phyloP scores from a whole-genome alignment of 2,113 vertebrate species.

The Numida meleagris region DNA sequence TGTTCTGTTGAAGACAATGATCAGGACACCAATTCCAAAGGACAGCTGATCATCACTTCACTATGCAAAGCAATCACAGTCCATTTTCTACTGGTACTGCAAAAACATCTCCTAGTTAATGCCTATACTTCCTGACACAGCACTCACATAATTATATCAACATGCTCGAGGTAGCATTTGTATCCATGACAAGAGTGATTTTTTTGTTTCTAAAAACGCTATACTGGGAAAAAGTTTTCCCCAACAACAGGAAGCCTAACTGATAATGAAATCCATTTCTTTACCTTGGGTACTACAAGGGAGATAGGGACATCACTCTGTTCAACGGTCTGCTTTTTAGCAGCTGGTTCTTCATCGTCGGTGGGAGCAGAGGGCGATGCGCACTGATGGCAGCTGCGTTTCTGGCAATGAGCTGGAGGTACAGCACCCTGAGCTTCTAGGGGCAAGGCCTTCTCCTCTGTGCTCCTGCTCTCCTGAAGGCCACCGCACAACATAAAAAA shows the following conservation, averaged over 20 bases:
- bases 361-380: background rate
- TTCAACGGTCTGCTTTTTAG: conserved; percentile 66
- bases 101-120: background rate
- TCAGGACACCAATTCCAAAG: background rate
- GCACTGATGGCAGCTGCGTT: conserved; percentile 48
- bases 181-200: background rate
- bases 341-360: conserved; percentile 59
- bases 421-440: background rate
- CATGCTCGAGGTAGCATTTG: background rate
- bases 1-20: background rate
- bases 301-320: conserved; percentile 66
- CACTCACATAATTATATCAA: background rate
- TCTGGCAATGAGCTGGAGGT: conserved; percentile 22
- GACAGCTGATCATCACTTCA: background rate
- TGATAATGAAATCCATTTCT: background rate
- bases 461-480: conserved; percentile 26
- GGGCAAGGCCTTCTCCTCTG: background rate
- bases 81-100: background rate
- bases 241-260: background rate
- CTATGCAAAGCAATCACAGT: background rate
- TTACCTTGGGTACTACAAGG: conserved; percentile 78
- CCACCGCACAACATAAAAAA: conserved; percentile 85
- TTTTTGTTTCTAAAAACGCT: background rate
- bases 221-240: background rate
- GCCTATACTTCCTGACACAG: background rate